Percentiles rank a stretch among this genome's conserved stretches.
These are phyloP conservation scores for Cephus nigrinus DNA, from an alignment of 2,888 invertebrate species.

Conservation along the genomic window DNA sequence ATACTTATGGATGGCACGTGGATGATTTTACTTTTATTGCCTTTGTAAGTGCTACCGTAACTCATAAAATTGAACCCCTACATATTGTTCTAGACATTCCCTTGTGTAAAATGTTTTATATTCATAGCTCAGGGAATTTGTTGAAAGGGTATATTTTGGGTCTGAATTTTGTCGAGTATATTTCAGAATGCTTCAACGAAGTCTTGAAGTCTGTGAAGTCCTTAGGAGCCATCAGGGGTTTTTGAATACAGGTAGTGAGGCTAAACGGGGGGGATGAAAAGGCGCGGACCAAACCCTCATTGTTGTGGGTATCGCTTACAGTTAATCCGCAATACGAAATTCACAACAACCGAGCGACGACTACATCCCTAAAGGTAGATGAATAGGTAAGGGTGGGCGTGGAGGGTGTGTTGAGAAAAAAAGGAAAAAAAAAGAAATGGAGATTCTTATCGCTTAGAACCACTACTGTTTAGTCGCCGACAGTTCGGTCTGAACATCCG, in stretches of 20 bases:
- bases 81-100: neutral
- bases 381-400: neutral
- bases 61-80: neutral
- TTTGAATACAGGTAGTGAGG: neutral
- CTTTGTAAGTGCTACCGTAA: neutral
- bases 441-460: neutral
- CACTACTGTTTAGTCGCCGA: neutral
- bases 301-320: slow-evolving; percentile 54
- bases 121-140: neutral
- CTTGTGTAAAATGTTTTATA: neutral
- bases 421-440: neutral
- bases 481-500: neutral
- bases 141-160: neutral
- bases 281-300: neutral
- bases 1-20: neutral
- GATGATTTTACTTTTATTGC: neutral
- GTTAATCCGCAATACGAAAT: slow-evolving; percentile 50
- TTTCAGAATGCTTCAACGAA: neutral
- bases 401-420: slow-evolving; percentile 6
- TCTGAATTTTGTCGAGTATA: neutral
- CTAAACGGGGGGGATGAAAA: neutral
- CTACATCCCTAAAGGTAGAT: slow-evolving; percentile 12
- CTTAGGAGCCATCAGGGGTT: neutral
- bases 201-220: neutral
- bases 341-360: slow-evolving; percentile 42